Evolutionary conservation across 1,140 invertebrate genomes (phyloP).

Genomic region (Centruroides sculpturatus): DNA sequence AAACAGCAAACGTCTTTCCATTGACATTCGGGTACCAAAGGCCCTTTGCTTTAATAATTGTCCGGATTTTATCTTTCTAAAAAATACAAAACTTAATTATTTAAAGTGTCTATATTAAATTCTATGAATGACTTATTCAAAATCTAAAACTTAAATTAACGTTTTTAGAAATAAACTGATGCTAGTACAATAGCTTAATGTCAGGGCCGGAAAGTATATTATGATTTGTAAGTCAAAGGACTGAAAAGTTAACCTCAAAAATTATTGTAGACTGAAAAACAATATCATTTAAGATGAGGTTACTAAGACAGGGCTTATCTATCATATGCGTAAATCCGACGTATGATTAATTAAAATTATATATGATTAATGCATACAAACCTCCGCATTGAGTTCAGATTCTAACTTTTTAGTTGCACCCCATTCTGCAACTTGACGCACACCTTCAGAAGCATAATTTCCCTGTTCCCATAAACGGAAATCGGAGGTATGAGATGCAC

Average conservation of each 20-base stretch:
- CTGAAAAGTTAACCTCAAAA: too few species aligned
- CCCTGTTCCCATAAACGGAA: constrained; percentile 37
- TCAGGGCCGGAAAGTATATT: too few species aligned
- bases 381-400: constrained; percentile 34
- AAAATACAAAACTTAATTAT: background rate
- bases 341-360: too few species aligned
- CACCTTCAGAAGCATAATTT: constrained; percentile 31
- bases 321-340: too few species aligned
- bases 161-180: background rate
- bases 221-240: too few species aligned
- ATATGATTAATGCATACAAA: constrained; percentile 3
- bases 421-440: constrained; percentile 40
- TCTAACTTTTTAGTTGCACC: constrained; percentile 35
- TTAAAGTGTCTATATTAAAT: constrained; percentile 26
- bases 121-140: background rate
- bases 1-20: constrained; percentile 25
- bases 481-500: constrained; percentile 33
- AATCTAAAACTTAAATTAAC: background rate
- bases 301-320: background rate
- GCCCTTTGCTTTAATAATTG: constrained; percentile 35
- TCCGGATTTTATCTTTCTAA: constrained; percentile 50
- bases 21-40: constrained; percentile 29
- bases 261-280: too few species aligned
- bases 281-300: background rate
- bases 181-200: too few species aligned